A percentile compares a stretch with the other conserved stretches of the same genome.
These are phyloP conservation scores for Cydia pomonella DNA, from an alignment of 1,140 invertebrate species.

Conservation along the genomic window DNA sequence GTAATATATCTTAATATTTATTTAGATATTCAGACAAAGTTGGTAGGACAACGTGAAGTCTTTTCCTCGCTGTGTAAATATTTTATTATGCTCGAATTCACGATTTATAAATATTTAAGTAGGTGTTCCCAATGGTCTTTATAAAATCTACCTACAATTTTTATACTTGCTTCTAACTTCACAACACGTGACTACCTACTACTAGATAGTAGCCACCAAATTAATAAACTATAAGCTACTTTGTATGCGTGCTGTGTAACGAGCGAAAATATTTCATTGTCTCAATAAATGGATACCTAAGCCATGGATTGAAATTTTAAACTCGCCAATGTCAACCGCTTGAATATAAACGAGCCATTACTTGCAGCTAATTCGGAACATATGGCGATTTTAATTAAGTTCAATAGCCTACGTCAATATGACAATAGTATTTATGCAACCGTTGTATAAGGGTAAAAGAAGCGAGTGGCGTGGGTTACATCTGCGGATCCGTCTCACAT, in stretches of 20 bases:
- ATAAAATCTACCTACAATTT: too few species aligned
- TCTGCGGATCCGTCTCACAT: too few species aligned
- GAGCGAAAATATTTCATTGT: conserved; percentile 68
- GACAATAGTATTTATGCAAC: too few species aligned
- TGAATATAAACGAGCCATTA: conserved; percentile 1
- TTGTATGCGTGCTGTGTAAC: conserved; percentile 21
- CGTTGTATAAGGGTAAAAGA: too few species aligned
- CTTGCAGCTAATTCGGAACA: background rate
- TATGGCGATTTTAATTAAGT: background rate
- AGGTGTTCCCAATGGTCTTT: background rate
- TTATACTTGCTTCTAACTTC: background rate
- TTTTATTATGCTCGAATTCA: background rate
- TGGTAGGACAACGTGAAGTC: background rate
- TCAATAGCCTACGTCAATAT: background rate
- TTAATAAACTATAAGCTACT: conserved; percentile 43
- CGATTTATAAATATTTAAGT: background rate
- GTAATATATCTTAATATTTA: too few species aligned
- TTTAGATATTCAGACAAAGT: background rate
- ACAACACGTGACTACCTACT: background rate
- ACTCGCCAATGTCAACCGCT: background rate
- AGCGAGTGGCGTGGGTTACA: too few species aligned
- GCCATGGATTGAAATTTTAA: conserved; percentile 15
- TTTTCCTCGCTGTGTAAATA: background rate
- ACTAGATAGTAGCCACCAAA: background rate
- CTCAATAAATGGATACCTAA: conserved; percentile 51